Percentiles rank a stretch among this genome's conserved stretches.
phyloP scores from a whole-genome alignment of 2,113 vertebrate genomes.

The Mustelus asterias region DNA sequence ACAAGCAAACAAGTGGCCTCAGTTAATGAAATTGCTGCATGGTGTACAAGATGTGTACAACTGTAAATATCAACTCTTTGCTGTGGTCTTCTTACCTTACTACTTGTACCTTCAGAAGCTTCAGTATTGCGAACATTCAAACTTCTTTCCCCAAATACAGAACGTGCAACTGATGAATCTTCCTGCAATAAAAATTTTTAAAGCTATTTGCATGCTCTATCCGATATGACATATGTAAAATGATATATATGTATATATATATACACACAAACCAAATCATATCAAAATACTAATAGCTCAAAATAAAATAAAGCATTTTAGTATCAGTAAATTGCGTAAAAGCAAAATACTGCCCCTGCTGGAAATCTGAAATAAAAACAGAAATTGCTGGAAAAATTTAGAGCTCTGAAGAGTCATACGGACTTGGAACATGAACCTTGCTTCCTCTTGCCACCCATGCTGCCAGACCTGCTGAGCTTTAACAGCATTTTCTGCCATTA shows the following conservation, averaged over 20 bases:
- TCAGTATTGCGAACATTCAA: slow-evolving; percentile 73
- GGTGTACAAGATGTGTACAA: background rate
- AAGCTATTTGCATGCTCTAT: background rate
- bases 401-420: no score
- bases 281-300: background rate
- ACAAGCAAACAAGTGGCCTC: background rate
- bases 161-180: slow-evolving; percentile 65
- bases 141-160: slow-evolving; percentile 91
- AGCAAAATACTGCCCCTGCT: no score
- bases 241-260: no score
- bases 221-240: background rate
- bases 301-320: background rate
- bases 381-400: no score
- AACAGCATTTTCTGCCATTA: background rate
- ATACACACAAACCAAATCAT: background rate
- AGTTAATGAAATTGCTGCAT: background rate
- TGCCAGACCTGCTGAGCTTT: no score
- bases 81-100: slow-evolving; percentile 60
- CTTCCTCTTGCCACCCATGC: no score
- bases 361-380: no score
- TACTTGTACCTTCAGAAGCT: slow-evolving; percentile 53
- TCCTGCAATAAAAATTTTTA: slow-evolving; percentile 59
- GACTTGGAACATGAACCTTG: no score
- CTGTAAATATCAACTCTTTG: background rate
- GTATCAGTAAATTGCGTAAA: background rate